phyloP scores from a whole-genome alignment of 2,797 vertebrate genomes.

The Characodon lateralis region DNA sequence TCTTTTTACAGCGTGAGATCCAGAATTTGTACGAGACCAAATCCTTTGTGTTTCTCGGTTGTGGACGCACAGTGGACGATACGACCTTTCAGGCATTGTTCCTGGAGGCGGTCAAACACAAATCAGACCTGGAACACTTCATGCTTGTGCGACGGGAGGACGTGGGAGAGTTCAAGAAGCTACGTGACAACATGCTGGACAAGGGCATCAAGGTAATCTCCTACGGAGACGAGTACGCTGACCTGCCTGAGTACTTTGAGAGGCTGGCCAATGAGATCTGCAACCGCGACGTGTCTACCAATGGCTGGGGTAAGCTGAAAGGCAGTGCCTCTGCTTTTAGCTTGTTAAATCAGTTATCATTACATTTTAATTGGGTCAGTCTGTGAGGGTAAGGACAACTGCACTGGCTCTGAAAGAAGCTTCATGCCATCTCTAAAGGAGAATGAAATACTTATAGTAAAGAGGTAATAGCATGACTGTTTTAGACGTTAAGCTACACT shows the following conservation, averaged over 20 bases:
- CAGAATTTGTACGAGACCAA: slow-evolving; percentile 96
- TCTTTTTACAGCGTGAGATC: slow-evolving; percentile 87
- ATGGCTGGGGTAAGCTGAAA: slow-evolving; percentile 75
- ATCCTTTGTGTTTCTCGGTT: slow-evolving; percentile 95
- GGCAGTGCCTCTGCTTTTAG: not conserved
- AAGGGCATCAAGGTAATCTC: slow-evolving; percentile 98
- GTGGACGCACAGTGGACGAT: slow-evolving; percentile 94
- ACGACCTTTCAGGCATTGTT: slow-evolving; percentile 97
- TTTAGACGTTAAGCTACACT: not conserved
- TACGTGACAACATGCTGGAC: slow-evolving; percentile 96
- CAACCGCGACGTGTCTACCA: slow-evolving; percentile 77
- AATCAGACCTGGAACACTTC: slow-evolving; percentile 95
- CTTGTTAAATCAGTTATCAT: not conserved
- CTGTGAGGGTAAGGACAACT: not conserved
- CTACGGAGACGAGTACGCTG: slow-evolving; percentile 90
- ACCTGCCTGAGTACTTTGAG: slow-evolving; percentile 93
- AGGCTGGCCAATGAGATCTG: slow-evolving; percentile 91
- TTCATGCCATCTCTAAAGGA: not conserved
- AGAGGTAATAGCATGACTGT: not conserved
- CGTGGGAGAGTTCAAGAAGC: slow-evolving; percentile 94
- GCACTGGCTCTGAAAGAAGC: not conserved
- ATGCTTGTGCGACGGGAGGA: slow-evolving; percentile 95
- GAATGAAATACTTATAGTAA: not conserved
- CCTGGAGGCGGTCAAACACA: slow-evolving; percentile 94
- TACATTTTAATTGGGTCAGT: not conserved